Base-by-base conservation (phyloP, 2,797 vertebrate genomes). In the Lerista edwardsae region DNA sequence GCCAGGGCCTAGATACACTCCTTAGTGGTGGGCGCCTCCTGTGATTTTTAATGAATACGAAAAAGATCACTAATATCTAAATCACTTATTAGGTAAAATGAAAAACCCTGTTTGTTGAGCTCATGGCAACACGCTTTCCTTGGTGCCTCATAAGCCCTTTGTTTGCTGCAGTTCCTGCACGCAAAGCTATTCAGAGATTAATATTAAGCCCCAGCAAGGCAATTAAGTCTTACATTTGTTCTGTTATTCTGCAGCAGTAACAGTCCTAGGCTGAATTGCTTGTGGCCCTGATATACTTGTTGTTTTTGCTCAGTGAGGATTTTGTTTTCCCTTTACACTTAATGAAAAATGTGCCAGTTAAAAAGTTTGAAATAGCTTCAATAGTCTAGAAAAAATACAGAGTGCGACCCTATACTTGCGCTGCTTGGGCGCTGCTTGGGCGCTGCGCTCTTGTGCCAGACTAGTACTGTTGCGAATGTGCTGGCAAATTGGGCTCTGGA, bases 141-240 rank as follows among this genome's bases (percentile, higher is more conserved):
- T 76, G 29, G 74, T 72, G 84, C 34, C 65, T 82, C 74, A 82
- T 86, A 82, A 77, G 55, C 34, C 25, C 34, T 77, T 71, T 34
- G 31, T 51, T 36, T 39, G 23, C 41, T 71, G 73, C 39, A 81
- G 39, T 64, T 62, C 36, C 51, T 36, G 41, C 31, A 64, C 27
- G 25, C 62, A 69, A 44, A 64, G 51, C 68, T 81, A 41, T 36
- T 31, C 41, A 76, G 57, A 72, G 73, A 71, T 23, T 31, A 77
- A 57, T 39, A 71, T 12, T 19, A 83, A 59, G 51, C 64, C 36
- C 59, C 1, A 44, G 36, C 62, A 77, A 39, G 44, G 25, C 71
- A 69, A 62, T 76, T 80, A 80, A 61, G 76, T 86, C 17, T 69
- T 36, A 41, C 23, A 67, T 67, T 80, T 67, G 47, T 59, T 80